Conservation (phyloP, 2,113 vertebrate species). For the Elgaria multicarinata region DNA sequence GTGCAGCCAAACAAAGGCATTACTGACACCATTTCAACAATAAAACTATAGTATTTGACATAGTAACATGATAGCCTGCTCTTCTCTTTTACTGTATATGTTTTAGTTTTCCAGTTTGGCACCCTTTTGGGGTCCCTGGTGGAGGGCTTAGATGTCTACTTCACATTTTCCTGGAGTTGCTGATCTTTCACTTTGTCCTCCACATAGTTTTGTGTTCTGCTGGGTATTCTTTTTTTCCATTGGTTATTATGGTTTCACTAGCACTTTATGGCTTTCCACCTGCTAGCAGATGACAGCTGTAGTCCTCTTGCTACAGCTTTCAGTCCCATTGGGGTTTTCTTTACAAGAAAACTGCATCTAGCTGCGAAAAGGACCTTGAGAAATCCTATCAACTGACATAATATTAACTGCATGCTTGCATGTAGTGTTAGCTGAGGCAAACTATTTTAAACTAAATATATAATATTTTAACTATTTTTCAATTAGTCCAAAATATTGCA, state of each 20-base stretch:
- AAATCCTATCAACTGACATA: constrained; percentile 12
- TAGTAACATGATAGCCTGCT: neutral
- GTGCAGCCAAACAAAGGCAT: neutral
- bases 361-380: constrained; percentile 17
- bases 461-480: too few species aligned
- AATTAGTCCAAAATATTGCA: too few species aligned
- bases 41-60: neutral
- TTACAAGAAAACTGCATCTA: neutral
- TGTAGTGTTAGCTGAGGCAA: neutral
- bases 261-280: neutral
- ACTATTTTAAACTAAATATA: too few species aligned
- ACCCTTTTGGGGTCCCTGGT: neutral
- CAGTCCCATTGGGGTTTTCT: constrained; percentile 11
- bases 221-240: neutral
- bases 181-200: constrained; percentile 2
- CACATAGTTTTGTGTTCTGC: neutral
- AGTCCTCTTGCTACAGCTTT: neutral
- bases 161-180: neutral
- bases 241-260: neutral
- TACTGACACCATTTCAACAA: neutral
- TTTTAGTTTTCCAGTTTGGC: neutral
- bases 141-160: neutral
- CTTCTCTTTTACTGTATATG: neutral
- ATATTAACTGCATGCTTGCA: constrained; percentile 3
- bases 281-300: constrained; percentile 31